A percentile compares a stretch with the other conserved stretches of the same genome.
Evolutionary conservation across 2,797 vertebrate genomes (phyloP).

Genomic region (Pseudomugil gertrudae): DNA sequence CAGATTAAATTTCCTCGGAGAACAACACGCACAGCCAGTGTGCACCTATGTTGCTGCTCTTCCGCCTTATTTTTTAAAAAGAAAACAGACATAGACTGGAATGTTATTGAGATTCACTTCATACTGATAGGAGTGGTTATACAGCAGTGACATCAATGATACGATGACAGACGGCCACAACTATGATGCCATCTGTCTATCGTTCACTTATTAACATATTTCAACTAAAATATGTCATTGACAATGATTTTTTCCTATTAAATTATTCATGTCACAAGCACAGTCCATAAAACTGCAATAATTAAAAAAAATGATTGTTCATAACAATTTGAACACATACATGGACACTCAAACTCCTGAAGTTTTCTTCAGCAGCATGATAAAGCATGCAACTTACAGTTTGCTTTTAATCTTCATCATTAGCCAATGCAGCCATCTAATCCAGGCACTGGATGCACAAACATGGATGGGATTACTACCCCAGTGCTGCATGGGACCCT

Average conservation of each 20-base stretch:
- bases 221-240: constrained; percentile 69
- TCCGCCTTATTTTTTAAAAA: constrained; percentile 51
- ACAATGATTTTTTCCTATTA: constrained; percentile 59
- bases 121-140: constrained; percentile 62
- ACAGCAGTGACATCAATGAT: constrained; percentile 73
- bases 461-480: constrained; percentile 62
- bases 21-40: constrained; percentile 31
- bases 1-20: constrained; percentile 20
- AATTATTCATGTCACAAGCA: constrained; percentile 62
- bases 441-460: constrained; percentile 54
- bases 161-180: constrained; percentile 74
- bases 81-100: constrained; percentile 61
- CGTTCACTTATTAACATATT: constrained; percentile 66
- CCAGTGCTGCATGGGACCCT: constrained; percentile 46
- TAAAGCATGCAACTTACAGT: constrained; percentile 53
- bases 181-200: constrained; percentile 73
- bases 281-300: constrained; percentile 52
- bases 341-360: constrained; percentile 10
- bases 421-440: constrained; percentile 57
- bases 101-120: constrained; percentile 68
- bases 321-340: constrained; percentile 19
- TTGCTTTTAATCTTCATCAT: constrained; percentile 52
- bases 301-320: constrained; percentile 29
- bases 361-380: constrained; percentile 30
- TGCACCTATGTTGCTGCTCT: constrained; percentile 42